These are phyloP conservation scores for Piscicola geometra DNA, from an alignment of 2,888 invertebrate species.

Conservation along the genomic window DNA sequence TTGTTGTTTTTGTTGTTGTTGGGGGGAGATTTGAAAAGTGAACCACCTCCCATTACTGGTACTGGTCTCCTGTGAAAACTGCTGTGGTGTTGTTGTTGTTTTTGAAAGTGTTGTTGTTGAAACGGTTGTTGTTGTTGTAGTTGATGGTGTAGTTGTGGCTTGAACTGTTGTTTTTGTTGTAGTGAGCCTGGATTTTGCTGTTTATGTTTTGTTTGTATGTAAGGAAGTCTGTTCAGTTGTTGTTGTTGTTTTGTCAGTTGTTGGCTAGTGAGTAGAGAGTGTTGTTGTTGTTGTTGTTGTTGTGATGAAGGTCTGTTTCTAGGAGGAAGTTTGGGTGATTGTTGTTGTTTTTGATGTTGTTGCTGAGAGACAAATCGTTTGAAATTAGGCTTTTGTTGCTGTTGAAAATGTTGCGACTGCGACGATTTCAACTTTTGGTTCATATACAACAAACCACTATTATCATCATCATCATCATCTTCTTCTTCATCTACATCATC, in stretches of 20 bases:
- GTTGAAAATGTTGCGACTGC: background rate
- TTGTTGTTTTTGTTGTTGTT: background rate
- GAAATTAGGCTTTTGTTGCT: background rate
- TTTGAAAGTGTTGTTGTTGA: background rate
- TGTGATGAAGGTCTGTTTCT: background rate
- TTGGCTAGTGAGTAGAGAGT: background rate
- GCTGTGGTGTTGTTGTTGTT: slow-evolving; percentile 11
- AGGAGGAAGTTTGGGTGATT: slow-evolving; percentile 1
- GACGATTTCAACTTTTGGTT: background rate
- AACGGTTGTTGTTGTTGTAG: background rate
- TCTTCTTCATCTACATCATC: background rate
- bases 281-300: slow-evolving; percentile 17
- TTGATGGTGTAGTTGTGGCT: background rate
- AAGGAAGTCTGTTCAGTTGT: background rate
- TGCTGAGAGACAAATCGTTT: background rate
- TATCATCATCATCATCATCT: background rate
- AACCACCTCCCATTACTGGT: slow-evolving; percentile 33
- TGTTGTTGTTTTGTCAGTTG: background rate
- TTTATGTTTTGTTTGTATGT: background rate
- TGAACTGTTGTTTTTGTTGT: background rate
- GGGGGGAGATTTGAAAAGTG: background rate
- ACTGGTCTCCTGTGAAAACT: slow-evolving; percentile 16
- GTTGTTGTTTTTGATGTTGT: background rate
- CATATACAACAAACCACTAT: background rate
- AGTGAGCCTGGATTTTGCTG: background rate